Evolutionary conservation across 2,888 invertebrate genomes (phyloP).

Genomic region (Pammene fasciana): DNA sequence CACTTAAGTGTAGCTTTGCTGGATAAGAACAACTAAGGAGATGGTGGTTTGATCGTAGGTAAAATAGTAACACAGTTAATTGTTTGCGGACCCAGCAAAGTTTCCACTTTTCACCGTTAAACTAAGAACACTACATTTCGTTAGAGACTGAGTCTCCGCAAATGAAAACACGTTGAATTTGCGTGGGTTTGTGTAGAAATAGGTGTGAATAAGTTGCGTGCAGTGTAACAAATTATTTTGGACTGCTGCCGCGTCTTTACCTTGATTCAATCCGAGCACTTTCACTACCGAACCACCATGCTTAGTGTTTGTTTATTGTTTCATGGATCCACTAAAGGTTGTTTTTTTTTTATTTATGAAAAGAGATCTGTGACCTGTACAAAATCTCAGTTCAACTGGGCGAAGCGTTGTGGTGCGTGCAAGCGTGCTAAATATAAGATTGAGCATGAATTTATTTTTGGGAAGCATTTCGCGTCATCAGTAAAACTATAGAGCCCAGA

Average conservation of each 20-base stretch:
- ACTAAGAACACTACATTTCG: slow-evolving; percentile 82
- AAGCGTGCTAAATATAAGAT: slow-evolving; percentile 81
- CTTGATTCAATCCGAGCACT: slow-evolving; percentile 68
- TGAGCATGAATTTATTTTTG: slow-evolving; percentile 82
- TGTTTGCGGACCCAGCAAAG: slow-evolving; percentile 68
- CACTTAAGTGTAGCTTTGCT: slow-evolving; percentile 49
- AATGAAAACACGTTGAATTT: slow-evolving; percentile 79
- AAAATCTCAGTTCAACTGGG: slow-evolving; percentile 80
- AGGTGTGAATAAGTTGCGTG: slow-evolving; percentile 81
- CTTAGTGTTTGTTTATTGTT: slow-evolving; percentile 61
- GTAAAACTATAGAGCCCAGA: slow-evolving; percentile 51
- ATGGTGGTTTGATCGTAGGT: slow-evolving; percentile 2
- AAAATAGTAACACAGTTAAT: slow-evolving; percentile 35
- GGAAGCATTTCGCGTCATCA: slow-evolving; percentile 80
- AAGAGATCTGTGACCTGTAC: slow-evolving; percentile 75
- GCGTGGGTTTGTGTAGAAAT: slow-evolving; percentile 82
- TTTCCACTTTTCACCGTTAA: slow-evolving; percentile 69
- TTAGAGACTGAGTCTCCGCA: slow-evolving; percentile 74
- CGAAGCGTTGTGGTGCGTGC: slow-evolving; percentile 70
- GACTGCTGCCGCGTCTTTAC: slow-evolving; percentile 73
- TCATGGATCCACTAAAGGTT: slow-evolving; percentile 57
- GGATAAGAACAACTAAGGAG: slow-evolving; percentile 28
- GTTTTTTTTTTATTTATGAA: slow-evolving; percentile 51
- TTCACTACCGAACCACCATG: slow-evolving; percentile 59
- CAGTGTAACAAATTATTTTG: slow-evolving; percentile 74